Evolutionary conservation across 2,113 vertebrate species (phyloP), one percentile per base, ranked within the genome.

Genomic region (Nothocercus nigrocapillus): DNA sequence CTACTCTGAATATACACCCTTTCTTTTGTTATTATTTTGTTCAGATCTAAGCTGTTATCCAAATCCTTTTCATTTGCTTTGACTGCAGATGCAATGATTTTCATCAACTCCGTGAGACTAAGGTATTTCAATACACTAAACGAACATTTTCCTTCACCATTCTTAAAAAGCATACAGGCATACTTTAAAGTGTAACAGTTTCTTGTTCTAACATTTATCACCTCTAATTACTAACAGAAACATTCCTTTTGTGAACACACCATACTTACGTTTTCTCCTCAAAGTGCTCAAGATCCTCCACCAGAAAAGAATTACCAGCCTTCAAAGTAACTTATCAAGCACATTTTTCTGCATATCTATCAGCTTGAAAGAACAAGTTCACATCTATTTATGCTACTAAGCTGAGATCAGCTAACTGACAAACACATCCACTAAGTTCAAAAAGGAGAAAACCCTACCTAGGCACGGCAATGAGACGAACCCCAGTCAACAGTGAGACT

Each of bases 11-110:
- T 58, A 77, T 62, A 74, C 67, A 91, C 89, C 66, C 78, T 51
- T 44, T 42, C 47, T 44, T 42, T 66, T 40, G 28, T 21, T 67
- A 20, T 67, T 40, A 40, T 32, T 67, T 30, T 44, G 27, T 75
- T 38, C 73, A 78, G 47, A 56, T 30, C 54, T 74, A 84, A 85
- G 27, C 38, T 93, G 69, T 69, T 85, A 82, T 32, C 7, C 67
- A 96, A 91, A 90, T 79, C 82, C 88, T 85, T 85, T 88, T 85
- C 63, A 91, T 59, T 40, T 62, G 28, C 34, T 91, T 51, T 63
- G 79, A 36, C 40, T 63, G 80, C 70, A 56, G 38, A 81, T 14
- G 4, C 24, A 25, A 77, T 32, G 78, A 40, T 83, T 82, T 72
- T 49, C 44, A 82, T 12, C 72, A 73, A 76, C 49, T 79, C 16